Evolutionary conservation across 2,113 vertebrate genomes (phyloP), one percentile per base, ranked within the genome.

Genomic region (Stegostoma tigrinum): DNA sequence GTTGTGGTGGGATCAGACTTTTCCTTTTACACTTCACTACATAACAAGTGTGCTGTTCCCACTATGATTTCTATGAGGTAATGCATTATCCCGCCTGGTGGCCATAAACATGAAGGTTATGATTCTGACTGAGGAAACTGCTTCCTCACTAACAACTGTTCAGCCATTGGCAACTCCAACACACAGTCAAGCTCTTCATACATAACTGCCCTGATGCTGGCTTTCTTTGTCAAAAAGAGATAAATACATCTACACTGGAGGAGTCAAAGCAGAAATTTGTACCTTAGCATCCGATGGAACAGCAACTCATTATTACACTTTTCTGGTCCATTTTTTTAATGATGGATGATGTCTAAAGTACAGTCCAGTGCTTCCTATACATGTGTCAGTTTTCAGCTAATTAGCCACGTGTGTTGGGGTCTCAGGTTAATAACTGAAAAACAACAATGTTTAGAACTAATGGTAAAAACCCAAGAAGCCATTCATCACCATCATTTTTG

Each of bases 391-490:
- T 95, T 95, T 95, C 66, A 48, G 42, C 15, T 19, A 95, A 72
- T 95, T 70, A 95, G 0, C 27, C 10, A 75, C 17, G 30, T 72
- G 24, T 95, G 42, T 52, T 95, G 68, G 15, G 45, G 42, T 68
- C 38, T 94, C 19, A 17, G 42, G 67, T 75, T 95, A 93, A 66
- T 38, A 93, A 66, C 17, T 66, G 34, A 67, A 93, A 91, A 93
- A 66, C 64, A 93, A 67, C 61, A 93, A 90, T 24, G 7, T 93
- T 93, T 93, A 15, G 89, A 93, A 66, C 34, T 93, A 93, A 93
- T 93, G 34, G 67, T 93, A n/a, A 66, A 15, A 93, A 66, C 34
- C 1, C 61, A 93, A 66, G 42, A 75, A 27, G 42, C 21, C 34
- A 95, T 95, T 27, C 48, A 67, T 34, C 68, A 95, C 70, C 91